These are phyloP conservation scores for Chrysogorgia sp. DNA, from an alignment of 92 coral and sea anemone species.

Conservation along the genomic window DNA sequence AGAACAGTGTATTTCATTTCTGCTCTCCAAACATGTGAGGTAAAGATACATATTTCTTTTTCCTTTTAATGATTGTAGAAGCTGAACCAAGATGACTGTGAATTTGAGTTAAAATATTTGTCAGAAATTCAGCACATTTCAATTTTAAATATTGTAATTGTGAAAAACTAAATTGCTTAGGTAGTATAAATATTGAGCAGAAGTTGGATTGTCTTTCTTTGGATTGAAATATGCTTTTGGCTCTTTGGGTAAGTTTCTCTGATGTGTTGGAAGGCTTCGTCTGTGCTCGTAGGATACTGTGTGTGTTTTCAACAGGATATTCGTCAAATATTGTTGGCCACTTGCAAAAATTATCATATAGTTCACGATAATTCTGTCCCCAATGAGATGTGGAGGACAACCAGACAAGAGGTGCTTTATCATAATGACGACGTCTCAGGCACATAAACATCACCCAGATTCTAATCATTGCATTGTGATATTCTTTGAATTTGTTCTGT, in stretches of 20 bases:
- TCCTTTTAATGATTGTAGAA: neutral
- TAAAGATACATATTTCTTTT: slow-evolving; percentile 28
- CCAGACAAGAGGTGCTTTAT: slow-evolving; percentile 70
- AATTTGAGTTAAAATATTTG: slow-evolving; percentile 26
- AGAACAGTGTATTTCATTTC: slow-evolving; percentile 28
- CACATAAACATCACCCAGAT: slow-evolving; percentile 64
- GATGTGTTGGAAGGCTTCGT: slow-evolving; percentile 57
- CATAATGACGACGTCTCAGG: slow-evolving; percentile 49
- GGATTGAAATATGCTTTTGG: slow-evolving; percentile 55
- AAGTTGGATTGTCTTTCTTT: slow-evolving; percentile 52
- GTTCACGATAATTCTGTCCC: slow-evolving; percentile 47
- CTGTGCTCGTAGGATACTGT: slow-evolving; percentile 59
- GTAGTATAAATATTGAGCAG: slow-evolving; percentile 46
- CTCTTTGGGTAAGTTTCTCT: slow-evolving; percentile 49
- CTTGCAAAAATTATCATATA: slow-evolving; percentile 41
- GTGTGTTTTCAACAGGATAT: slow-evolving; percentile 58
- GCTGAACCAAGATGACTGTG: neutral
- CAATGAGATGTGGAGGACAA: slow-evolving; percentile 62
- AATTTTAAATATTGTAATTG: slow-evolving; percentile 53
- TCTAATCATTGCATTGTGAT: slow-evolving; percentile 60
- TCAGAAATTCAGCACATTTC: slow-evolving; percentile 60
- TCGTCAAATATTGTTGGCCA: slow-evolving; percentile 61
- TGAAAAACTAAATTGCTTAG: slow-evolving; percentile 55
- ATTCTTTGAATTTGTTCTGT: slow-evolving; percentile 41
- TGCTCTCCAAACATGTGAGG: slow-evolving; percentile 37